Percentiles rank a stretch among this genome's conserved stretches.
These are phyloP conservation scores for Metridium senile DNA, from an alignment of 92 coral and sea anemone species.

Conservation along the genomic window DNA sequence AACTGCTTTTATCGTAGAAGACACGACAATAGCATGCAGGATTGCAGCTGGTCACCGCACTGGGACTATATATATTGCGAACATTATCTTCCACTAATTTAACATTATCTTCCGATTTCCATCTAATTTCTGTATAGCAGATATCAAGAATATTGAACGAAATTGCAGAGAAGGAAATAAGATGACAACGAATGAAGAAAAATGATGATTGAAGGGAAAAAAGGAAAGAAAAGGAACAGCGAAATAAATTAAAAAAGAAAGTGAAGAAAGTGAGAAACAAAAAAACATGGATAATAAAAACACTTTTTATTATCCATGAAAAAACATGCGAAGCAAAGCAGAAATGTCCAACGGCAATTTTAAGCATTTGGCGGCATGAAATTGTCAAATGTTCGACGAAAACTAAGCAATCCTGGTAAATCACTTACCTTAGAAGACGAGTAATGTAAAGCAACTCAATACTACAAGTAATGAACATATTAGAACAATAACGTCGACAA, in stretches of 20 bases:
- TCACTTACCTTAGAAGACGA: background rate
- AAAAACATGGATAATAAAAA: background rate
- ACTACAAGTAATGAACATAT: background rate
- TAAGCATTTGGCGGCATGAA: background rate
- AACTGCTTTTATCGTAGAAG: no score
- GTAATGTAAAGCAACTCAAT: background rate
- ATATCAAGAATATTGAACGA: no score
- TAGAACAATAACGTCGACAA: conserved; percentile 12
- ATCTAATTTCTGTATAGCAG: no score
- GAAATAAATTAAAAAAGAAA: no score
- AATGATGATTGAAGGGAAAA: background rate
- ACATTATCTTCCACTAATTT: no score
- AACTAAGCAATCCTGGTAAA: background rate
- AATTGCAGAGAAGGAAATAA: no score
- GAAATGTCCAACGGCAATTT: background rate
- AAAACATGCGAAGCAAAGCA: background rate
- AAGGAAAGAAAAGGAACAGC: background rate
- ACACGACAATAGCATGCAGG: no score
- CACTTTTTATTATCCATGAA: background rate
- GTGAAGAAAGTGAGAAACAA: background rate
- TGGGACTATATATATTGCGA: no score
- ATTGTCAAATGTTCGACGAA: background rate
- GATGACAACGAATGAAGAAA: background rate
- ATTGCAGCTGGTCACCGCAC: no score
- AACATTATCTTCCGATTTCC: no score